These are phyloP conservation scores for Phoxinus phoxinus DNA, from an alignment of 2,113 vertebrate genomes.

Conservation along the genomic window DNA sequence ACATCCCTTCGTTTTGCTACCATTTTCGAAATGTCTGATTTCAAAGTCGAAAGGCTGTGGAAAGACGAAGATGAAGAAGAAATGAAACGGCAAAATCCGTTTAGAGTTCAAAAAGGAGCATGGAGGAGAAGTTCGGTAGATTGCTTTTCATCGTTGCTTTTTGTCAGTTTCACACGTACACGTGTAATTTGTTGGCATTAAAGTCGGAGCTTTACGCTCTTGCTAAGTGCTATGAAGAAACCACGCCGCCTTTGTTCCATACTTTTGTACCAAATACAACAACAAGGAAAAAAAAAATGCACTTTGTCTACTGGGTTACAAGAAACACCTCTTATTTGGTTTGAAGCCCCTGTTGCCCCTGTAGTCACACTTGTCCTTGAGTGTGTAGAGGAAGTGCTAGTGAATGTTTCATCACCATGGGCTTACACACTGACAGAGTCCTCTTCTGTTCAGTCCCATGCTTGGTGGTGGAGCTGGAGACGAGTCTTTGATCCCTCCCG, in stretches of 20 bases:
- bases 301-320: conserved; percentile 66
- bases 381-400: conserved; percentile 70
- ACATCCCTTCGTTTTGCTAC: conserved; percentile 79
- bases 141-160: conserved; percentile 68
- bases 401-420: conserved; percentile 51
- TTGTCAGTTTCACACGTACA: conserved; percentile 66
- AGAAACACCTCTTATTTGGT: conserved; percentile 74
- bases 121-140: conserved; percentile 63
- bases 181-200: conserved; percentile 72
- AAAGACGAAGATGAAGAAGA: conserved; percentile 58
- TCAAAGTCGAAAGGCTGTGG: conserved; percentile 62
- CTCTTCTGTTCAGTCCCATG: conserved; percentile 65
- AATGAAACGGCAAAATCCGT: conserved; percentile 46
- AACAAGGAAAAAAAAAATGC: conserved; percentile 36
- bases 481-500: conserved; percentile 59
- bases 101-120: conserved; percentile 69
- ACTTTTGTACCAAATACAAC: conserved; percentile 63
- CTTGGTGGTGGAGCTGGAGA: conserved; percentile 21
- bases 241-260: conserved; percentile 67
- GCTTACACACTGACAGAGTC: conserved; percentile 62
- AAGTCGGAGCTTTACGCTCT: conserved; percentile 66
- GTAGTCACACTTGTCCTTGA: conserved; percentile 64
- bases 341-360: conserved; percentile 67
- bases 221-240: conserved; percentile 78
- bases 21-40: conserved; percentile 65